A percentile compares a stretch with the other conserved stretches of the same genome.
Conservation (phyloP, 2,113 vertebrate genomes). For the Nyctibius bracteatus region DNA sequence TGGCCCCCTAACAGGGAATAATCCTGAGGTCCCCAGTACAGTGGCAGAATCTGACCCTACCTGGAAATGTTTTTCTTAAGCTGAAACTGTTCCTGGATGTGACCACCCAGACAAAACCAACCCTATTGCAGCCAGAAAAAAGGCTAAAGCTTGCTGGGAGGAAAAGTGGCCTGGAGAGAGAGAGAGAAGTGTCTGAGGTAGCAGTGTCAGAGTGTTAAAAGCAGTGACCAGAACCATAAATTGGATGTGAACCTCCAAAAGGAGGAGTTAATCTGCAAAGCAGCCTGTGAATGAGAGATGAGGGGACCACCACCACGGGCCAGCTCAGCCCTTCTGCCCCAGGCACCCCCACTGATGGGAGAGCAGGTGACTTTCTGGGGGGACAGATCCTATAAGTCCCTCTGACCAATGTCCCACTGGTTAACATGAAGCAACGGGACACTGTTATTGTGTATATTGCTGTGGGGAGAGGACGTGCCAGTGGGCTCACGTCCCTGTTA, state of each 20-base stretch:
- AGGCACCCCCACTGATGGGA: background rate
- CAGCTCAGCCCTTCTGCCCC: background rate
- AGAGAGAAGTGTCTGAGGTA: background rate
- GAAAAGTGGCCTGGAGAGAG: background rate
- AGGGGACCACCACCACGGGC: background rate
- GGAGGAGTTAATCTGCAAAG: background rate
- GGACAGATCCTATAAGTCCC: background rate
- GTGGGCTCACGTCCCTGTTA: fast-evolving
- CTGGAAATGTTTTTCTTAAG: background rate
- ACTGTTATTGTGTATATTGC: background rate
- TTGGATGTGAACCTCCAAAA: background rate
- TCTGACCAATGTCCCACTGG: background rate
- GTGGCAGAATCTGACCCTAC: background rate
- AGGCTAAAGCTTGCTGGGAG: background rate
- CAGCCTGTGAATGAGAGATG: background rate
- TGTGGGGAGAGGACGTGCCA: background rate
- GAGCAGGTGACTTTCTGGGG: background rate
- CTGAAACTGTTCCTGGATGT: background rate
- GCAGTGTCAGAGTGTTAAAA: background rate
- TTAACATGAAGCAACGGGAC: background rate
- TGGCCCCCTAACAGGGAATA: background rate
- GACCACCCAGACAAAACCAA: background rate
- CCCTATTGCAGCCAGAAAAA: background rate
- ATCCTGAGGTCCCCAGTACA: background rate
- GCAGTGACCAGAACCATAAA: background rate